These are phyloP conservation scores for Thrips palmi DNA, from an alignment of 1,140 invertebrate genomes.

Conservation along the genomic window DNA sequence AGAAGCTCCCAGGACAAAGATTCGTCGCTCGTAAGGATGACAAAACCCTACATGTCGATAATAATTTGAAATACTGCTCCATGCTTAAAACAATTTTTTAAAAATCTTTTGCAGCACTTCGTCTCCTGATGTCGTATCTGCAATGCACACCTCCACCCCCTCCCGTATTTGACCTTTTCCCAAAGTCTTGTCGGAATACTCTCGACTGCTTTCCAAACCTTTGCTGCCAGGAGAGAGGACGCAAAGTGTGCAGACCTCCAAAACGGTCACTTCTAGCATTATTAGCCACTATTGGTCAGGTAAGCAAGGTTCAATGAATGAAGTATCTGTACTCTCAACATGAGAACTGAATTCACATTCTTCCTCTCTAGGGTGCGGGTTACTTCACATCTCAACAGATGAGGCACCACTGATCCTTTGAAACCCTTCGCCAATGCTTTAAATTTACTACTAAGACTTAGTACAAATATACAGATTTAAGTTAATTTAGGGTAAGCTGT, in stretches of 20 bases:
- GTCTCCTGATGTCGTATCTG: constrained; percentile 37
- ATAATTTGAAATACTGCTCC: constrained; percentile 1
- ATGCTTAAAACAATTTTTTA: constrained; percentile 6
- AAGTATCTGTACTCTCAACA: no score
- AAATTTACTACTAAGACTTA: background rate
- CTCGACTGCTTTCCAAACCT: constrained; percentile 56
- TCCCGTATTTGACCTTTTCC: constrained; percentile 39
- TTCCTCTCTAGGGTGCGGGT: background rate
- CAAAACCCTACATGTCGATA: constrained; percentile 8
- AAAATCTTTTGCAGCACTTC: constrained; percentile 28
- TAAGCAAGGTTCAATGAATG: no score
- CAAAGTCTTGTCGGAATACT: constrained; percentile 39
- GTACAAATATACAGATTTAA: background rate
- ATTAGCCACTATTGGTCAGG: constrained; percentile 29
- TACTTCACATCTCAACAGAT: background rate
- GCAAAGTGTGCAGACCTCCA: constrained; percentile 44
- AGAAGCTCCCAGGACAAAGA: constrained; percentile 16
- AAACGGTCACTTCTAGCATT: constrained; percentile 41
- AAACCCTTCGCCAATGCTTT: background rate
- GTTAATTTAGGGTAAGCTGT: background rate
- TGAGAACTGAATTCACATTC: background rate
- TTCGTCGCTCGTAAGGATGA: constrained; percentile 12
- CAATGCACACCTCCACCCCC: constrained; percentile 50
- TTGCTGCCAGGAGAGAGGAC: constrained; percentile 49
- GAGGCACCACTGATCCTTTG: background rate